Percentiles rank a stretch among this genome's conserved stretches.
Conservation (phyloP, 2,888 invertebrate genomes). For the Anthoptus insignis region DNA sequence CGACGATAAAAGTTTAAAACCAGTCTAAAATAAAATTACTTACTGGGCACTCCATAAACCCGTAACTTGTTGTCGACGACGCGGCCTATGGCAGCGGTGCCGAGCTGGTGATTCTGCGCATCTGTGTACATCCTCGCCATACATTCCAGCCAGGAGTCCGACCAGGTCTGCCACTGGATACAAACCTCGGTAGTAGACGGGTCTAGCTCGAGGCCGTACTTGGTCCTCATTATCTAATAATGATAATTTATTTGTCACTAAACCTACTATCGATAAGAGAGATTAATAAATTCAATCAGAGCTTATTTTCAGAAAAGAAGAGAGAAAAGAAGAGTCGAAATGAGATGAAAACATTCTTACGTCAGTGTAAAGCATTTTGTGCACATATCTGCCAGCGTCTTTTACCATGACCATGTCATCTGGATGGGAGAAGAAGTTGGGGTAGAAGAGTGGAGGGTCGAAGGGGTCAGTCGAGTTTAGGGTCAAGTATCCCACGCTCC, state of each 20-base stretch:
- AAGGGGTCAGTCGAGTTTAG: slow-evolving; percentile 65
- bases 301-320: background rate
- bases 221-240: slow-evolving; percentile 60
- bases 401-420: slow-evolving; percentile 66
- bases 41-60: slow-evolving; percentile 68
- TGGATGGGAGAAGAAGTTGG: slow-evolving; percentile 65
- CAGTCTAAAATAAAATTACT: background rate
- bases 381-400: slow-evolving; percentile 60
- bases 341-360: too few relatives aligned
- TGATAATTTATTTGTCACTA: too few relatives aligned
- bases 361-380: slow-evolving; percentile 58
- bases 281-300: background rate
- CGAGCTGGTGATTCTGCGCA: slow-evolving; percentile 80
- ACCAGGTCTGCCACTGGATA: slow-evolving; percentile 64
- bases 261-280: too few relatives aligned
- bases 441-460: slow-evolving; percentile 61
- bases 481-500: slow-evolving; percentile 65
- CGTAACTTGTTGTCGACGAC: slow-evolving; percentile 87
- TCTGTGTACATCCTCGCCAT: slow-evolving; percentile 87
- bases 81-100: slow-evolving; percentile 92
- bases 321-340: too few relatives aligned
- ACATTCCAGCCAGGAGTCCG: slow-evolving; percentile 91
- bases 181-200: slow-evolving; percentile 72
- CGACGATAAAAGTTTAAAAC: too few relatives aligned
- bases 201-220: slow-evolving; percentile 77